Percentiles rank a stretch among this genome's conserved stretches.
Conservation (phyloP, 92 coral and sea anemone genomes). For the Parazoanthus darwini region DNA sequence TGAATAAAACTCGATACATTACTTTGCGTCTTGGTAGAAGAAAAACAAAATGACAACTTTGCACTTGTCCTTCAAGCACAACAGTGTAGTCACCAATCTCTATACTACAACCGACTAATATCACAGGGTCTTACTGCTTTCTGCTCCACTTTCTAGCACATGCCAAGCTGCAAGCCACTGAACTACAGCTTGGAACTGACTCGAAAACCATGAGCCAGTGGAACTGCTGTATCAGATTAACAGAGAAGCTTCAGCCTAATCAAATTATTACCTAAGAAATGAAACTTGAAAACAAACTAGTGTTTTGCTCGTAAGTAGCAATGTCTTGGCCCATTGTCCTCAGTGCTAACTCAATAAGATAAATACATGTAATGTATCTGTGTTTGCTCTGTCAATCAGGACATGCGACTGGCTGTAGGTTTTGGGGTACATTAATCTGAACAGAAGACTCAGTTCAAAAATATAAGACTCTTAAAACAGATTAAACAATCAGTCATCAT, state of each 20-base stretch:
- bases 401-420: neutral
- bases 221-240: conserved; percentile 8
- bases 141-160: neutral
- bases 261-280: neutral
- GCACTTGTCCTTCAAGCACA: neutral
- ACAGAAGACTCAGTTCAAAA: conserved; percentile 24
- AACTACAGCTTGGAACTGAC: neutral
- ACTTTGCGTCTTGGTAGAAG: neutral
- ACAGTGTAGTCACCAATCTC: neutral
- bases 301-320: neutral
- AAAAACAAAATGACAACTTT: neutral
- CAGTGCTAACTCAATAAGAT: neutral
- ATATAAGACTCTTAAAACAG: conserved; percentile 38
- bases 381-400: neutral
- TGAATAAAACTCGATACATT: neutral
- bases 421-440: neutral
- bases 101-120: neutral
- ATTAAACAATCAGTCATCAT: conserved; percentile 58
- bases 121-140: neutral
- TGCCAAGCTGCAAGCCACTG: neutral
- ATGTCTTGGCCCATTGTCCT: neutral
- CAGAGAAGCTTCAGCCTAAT: neutral
- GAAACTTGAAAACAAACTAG: neutral
- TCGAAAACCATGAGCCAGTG: neutral
- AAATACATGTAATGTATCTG: conserved; percentile 9